Evolutionary conservation across 2,797 vertebrate genomes (phyloP).

Genomic region (Balearica regulorum): DNA sequence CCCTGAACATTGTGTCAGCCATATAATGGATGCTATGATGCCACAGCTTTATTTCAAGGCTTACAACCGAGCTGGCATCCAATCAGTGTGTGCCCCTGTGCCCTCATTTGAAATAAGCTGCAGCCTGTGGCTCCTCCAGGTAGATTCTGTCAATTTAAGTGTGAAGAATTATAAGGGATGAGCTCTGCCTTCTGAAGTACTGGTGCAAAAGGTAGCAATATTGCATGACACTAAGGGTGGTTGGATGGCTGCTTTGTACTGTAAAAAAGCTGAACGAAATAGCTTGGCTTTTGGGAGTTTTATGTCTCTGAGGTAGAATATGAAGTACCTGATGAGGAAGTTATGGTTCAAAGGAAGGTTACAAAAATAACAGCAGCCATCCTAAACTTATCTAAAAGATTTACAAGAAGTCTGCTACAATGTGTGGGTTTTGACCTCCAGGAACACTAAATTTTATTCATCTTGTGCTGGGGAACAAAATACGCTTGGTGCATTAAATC

Average conservation of each 20-base stretch:
- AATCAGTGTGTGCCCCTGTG: neutral
- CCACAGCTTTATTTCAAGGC: neutral
- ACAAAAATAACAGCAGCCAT: constrained; percentile 77
- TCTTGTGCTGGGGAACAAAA: constrained; percentile 60
- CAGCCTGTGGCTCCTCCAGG: constrained; percentile 23
- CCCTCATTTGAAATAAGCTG: constrained; percentile 21
- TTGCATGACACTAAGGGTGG: neutral
- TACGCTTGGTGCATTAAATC: constrained; percentile 68
- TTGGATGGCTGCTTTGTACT: constrained; percentile 51
- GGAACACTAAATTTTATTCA: constrained; percentile 71
- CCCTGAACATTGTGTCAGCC: neutral
- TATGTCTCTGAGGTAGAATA: constrained; percentile 68
- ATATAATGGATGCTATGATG: neutral
- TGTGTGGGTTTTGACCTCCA: constrained; percentile 72
- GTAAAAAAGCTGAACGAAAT: constrained; percentile 58
- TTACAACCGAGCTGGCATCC: neutral
- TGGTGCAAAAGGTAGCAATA: constrained; percentile 12
- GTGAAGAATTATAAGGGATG: constrained; percentile 18
- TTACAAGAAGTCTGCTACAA: constrained; percentile 71
- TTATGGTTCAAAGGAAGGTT: constrained; percentile 80
- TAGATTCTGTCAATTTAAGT: constrained; percentile 35
- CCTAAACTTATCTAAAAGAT: constrained; percentile 75
- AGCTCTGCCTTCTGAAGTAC: constrained; percentile 50
- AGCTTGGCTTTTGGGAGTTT: constrained; percentile 60
- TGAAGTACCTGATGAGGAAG: constrained; percentile 77